These are phyloP conservation scores for Drosophila helvetica DNA, from an alignment of 2,888 invertebrate genomes.

Conservation along the genomic window DNA sequence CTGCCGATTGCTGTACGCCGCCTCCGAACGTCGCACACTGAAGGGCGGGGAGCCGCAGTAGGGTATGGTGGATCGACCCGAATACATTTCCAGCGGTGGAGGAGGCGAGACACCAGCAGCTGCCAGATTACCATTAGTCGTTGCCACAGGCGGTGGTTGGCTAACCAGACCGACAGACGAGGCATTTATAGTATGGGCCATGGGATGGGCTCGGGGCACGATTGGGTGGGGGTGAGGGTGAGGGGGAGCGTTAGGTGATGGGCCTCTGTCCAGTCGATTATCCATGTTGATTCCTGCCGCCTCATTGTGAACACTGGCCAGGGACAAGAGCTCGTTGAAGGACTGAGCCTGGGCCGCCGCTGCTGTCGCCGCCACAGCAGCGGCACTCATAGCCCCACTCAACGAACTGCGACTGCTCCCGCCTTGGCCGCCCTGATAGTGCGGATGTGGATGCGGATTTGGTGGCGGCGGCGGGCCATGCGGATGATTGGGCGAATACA, in stretches of 20 bases:
- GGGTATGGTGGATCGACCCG: slow-evolving; percentile 76
- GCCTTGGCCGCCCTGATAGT: slow-evolving; percentile 62
- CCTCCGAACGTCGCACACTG: slow-evolving; percentile 66
- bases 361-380: slow-evolving; percentile 67
- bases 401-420: slow-evolving; percentile 73
- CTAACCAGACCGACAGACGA: slow-evolving; percentile 48
- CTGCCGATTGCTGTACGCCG: slow-evolving; percentile 68
- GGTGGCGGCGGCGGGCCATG: slow-evolving; percentile 4
- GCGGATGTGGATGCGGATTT: slow-evolving; percentile 45
- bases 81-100: slow-evolving; percentile 76
- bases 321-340: slow-evolving; percentile 59
- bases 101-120: slow-evolving; percentile 71
- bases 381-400: slow-evolving; percentile 68
- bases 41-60: slow-evolving; percentile 83
- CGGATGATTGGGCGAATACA: slow-evolving; percentile 37
- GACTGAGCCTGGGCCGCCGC: slow-evolving; percentile 66
- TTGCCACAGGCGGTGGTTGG: slow-evolving; percentile 44
- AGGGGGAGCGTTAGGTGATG: no score
- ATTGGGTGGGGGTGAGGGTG: slow-evolving; percentile 26
- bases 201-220: slow-evolving; percentile 34
- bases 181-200: slow-evolving; percentile 15
- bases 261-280: slow-evolving; percentile 28
- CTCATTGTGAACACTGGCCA: slow-evolving; percentile 54
- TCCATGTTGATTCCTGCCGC: slow-evolving; percentile 23
- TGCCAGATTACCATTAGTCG: slow-evolving; percentile 60